Evolutionary conservation across 1,140 invertebrate species (phyloP), one percentile per base, ranked within the genome.

Genomic region (Brachystomella parvula): DNA sequence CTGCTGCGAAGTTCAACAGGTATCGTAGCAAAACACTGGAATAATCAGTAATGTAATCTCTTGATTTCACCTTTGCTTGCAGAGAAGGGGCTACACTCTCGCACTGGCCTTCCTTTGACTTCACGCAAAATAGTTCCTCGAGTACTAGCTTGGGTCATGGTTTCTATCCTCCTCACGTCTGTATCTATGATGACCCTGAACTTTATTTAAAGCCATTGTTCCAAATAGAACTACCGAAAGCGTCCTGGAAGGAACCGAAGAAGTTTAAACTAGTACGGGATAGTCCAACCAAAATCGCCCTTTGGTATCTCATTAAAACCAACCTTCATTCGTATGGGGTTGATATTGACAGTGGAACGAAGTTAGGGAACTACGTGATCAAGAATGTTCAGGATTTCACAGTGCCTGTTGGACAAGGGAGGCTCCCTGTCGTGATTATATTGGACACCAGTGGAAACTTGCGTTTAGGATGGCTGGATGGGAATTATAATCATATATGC

Each of bases 141-240:
- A 39, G 39, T 17, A 61, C 47, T 24, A 65, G 68, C 0, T 49
- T 73, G 3, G 66, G 65, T 32, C 47, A 35, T 49, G 71, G 71
- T 15, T 73, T 73, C 59, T 73, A 68, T 61, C 71, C 71, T 3
- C 71, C 71, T 30, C 71, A 73, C 44, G 47, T 70, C 15, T 70
- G 68, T 56, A 61, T 73, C 24, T 73, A 69, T 33, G 71, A 73
- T 67, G 68, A 70, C 21, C 64, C 67, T 32, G 71, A 73, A 61
- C 15, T 67, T 2, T 67, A 26, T 29, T 64, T 73, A 19, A 65
- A 21, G 12, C 39, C 61, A 1, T 26, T 73, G 6, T 71, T 71
- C 53, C 24, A 59, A 32, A 66, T 70, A 17, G 66, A 70, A 24
- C 60, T 73, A 17, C 31, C 59, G 0, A 65, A 70, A 61, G 66